Evolutionary conservation across 2,888 invertebrate genomes (phyloP).

Genomic region (Diogma glabrata): DNA sequence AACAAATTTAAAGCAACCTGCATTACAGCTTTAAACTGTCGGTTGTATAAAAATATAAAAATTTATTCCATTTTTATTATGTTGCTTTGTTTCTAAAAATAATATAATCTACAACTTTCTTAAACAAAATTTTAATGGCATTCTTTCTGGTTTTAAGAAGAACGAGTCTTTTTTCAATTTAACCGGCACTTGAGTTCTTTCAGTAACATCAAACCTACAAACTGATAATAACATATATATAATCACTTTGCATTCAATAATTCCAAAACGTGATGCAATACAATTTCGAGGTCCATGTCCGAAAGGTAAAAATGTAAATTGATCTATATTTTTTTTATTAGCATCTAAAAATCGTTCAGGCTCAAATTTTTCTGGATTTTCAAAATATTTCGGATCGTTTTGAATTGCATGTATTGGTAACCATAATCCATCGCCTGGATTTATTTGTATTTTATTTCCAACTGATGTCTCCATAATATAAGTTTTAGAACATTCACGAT

Average conservation of each 20-base stretch:
- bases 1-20: no score
- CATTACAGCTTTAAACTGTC: no score
- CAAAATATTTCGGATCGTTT: constrained; percentile 34
- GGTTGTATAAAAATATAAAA: no score
- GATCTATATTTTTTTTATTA: constrained; percentile 33
- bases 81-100: no score
- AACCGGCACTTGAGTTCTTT: not conserved
- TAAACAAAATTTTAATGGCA: no score
- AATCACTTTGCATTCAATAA: constrained; percentile 9
- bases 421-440: constrained; percentile 12
- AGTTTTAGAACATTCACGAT: constrained; percentile 42
- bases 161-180: not conserved
- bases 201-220: not conserved
- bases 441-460: constrained; percentile 23
- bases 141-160: not conserved
- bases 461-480: constrained; percentile 32
- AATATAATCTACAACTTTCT: no score
- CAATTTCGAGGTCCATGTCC: constrained; percentile 35
- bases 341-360: constrained; percentile 40
- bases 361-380: constrained; percentile 38
- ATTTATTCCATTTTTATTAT: no score
- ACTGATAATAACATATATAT: constrained; percentile 2
- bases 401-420: constrained; percentile 33
- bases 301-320: constrained; percentile 36
- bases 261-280: constrained; percentile 10